phyloP scores from a whole-genome alignment of 1,140 invertebrate species.

The Charaxes varanes region DNA sequence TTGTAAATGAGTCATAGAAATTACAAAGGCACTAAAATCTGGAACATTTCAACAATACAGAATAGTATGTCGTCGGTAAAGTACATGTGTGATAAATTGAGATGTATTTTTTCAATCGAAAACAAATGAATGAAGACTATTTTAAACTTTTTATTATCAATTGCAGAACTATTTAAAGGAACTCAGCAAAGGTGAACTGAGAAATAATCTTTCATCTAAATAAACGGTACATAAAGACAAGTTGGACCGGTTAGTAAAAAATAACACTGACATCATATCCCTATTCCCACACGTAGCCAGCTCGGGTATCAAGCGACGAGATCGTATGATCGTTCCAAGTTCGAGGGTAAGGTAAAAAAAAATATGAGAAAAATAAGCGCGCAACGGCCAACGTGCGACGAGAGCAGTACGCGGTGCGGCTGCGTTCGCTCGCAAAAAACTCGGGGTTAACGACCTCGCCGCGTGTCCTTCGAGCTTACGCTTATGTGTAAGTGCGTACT shows the following conservation, averaged over 20 bases:
- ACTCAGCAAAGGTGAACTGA: constrained; percentile 10
- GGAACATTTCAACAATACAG: no score
- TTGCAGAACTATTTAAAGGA: no score
- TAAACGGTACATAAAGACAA: constrained; percentile 33
- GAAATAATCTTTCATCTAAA: constrained; percentile 34
- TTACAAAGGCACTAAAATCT: no score
- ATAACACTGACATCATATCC: constrained; percentile 56
- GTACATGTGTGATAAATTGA: no score
- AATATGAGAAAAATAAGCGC: constrained; percentile 40
- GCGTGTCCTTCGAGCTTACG: constrained; percentile 59
- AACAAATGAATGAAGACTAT: no score
- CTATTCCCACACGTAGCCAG: constrained; percentile 40
- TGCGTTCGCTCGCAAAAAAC: constrained; percentile 62
- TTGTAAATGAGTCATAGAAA: no score
- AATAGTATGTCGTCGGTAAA: no score
- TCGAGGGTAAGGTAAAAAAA: constrained; percentile 36
- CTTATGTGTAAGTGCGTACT: constrained; percentile 44
- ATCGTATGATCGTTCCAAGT: constrained; percentile 53
- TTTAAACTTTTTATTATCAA: no score
- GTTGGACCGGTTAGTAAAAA: constrained; percentile 33
- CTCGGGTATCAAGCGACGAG: constrained; percentile 35
- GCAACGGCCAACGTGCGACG: constrained; percentile 58
- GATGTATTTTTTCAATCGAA: no score
- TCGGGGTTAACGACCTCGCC: constrained; percentile 55
- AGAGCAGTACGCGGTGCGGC: constrained; percentile 48